A percentile compares a stretch with the other conserved stretches of the same genome.
phyloP scores from a whole-genome alignment of 2,113 vertebrate species.

The Zapus hudsonius region DNA sequence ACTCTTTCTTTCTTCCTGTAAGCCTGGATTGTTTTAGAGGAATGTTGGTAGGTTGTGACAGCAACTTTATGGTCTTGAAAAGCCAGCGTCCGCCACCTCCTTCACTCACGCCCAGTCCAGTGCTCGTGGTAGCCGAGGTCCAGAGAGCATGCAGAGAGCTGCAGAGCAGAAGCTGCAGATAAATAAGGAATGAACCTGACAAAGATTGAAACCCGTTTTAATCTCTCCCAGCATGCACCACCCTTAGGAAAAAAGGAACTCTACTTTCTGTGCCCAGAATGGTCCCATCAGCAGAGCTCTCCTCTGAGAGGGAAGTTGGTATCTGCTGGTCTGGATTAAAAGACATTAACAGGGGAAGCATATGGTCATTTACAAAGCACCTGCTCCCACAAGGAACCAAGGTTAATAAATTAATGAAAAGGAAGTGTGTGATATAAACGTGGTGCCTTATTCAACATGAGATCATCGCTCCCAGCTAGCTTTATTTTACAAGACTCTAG shows the following conservation, averaged over 20 bases:
- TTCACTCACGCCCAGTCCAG: neutral
- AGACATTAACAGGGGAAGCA: conserved; percentile 59
- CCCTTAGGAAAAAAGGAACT: neutral
- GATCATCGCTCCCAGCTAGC: conserved; percentile 21
- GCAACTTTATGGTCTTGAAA: neutral
- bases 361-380: conserved; percentile 27
- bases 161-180: neutral
- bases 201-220: conserved; percentile 2
- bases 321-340: conserved; percentile 67
- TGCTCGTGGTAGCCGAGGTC: neutral
- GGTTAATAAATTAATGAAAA: conserved; percentile 58
- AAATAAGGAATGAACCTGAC: neutral
- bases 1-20: no score
- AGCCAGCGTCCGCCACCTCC: neutral
- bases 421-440: neutral
- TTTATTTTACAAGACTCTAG: conserved; percentile 45
- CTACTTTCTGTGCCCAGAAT: conserved; percentile 12
- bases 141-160: neutral
- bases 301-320: conserved; percentile 42
- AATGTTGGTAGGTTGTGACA: neutral
- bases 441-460: conserved; percentile 50
- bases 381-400: conserved; percentile 22
- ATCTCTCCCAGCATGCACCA: neutral
- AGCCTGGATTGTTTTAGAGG: neutral
- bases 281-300: conserved; percentile 52